phyloP scores from a whole-genome alignment of 2,888 invertebrate species.

The Agonopterix arenella region DNA sequence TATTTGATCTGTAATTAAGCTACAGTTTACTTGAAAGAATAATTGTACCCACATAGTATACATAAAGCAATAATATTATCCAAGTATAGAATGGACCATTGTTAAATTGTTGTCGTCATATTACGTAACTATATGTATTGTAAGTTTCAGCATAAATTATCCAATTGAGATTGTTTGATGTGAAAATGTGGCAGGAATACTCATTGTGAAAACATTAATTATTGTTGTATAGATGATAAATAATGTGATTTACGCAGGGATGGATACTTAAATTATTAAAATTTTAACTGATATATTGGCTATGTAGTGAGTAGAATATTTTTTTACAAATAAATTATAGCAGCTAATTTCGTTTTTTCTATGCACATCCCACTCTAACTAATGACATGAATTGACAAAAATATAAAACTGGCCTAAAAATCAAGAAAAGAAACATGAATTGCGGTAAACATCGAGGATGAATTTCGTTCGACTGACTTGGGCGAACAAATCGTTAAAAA shows the following conservation, averaged over 20 bases:
- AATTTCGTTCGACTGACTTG: too few relatives aligned
- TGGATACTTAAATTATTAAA: constrained; percentile 78
- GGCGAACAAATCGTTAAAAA: too few relatives aligned
- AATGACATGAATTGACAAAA: too few relatives aligned
- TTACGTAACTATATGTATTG: constrained; percentile 18
- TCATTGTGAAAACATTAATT: constrained; percentile 71
- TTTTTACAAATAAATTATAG: constrained; percentile 83
- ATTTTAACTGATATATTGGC: constrained; percentile 79
- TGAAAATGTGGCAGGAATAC: constrained; percentile 62
- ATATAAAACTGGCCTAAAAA: too few relatives aligned
- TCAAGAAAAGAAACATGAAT: too few relatives aligned
- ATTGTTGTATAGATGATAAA: constrained; percentile 76
- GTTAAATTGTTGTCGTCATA: constrained; percentile 54
- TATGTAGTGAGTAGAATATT: constrained; percentile 83
- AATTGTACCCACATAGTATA: constrained; percentile 11
- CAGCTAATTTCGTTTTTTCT: constrained; percentile 44
- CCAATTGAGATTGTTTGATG: constrained; percentile 50
- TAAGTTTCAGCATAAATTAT: constrained; percentile 76
- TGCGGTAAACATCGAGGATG: too few relatives aligned
- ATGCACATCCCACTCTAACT: not conserved
- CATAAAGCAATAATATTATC: constrained; percentile 54
- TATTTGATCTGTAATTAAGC: constrained; percentile 22
- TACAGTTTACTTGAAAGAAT: constrained; percentile 5
- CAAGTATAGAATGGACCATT: constrained; percentile 62
- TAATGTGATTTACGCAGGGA: constrained; percentile 78